Base-by-base conservation (phyloP, 2,888 invertebrate genomes). In the Ophraella communa region DNA sequence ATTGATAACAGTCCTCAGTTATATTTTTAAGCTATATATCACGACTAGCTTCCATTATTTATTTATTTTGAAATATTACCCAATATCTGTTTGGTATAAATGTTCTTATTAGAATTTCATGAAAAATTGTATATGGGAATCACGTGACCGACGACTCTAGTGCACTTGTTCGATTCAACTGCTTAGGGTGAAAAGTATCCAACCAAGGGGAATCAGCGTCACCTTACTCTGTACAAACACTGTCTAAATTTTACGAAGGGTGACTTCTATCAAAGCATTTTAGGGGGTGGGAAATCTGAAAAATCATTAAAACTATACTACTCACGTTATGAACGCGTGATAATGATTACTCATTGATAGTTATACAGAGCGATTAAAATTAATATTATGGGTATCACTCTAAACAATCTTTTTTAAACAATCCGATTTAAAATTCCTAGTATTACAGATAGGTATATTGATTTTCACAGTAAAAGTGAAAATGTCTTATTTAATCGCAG, bases 231-330 rank as follows among this genome's bases (percentile, higher is more conserved):
- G 35, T 21, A 49, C 21, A 47, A 52, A 58, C 35, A 44, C 56
- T 42, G 52, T 45, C 27, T 17, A 44, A 57, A 57, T 57, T 63
- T 45, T 17, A 44, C 33, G 51, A 54, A 64, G 55, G 63, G 63
- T 39, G 45, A 45, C 14, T 39, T 52, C 21, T 21, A 52, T 53
- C 18, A 44, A 55, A 55, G 55, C 44, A 3, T 18, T 42, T 14
- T 39, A 17, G 42, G 42, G 42, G 55, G 17, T 27, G 35, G n/a
- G 24, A 24, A 55, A 55, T 55, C 55, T 55, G 24, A 23, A 55
- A 42, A 55, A 55, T 55, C 55, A 44, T 55, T 55, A 55, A 42
- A 55, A 42, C 10, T 42, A 44, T 55, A 55, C 27, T 3, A 35
- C 33, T 17, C n/a, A 24, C 51, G 14, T 17, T 20, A 35, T 17